These are phyloP conservation scores for Delichon dasypus DNA, from an alignment of 2,797 vertebrate genomes.

Conservation along the genomic window DNA sequence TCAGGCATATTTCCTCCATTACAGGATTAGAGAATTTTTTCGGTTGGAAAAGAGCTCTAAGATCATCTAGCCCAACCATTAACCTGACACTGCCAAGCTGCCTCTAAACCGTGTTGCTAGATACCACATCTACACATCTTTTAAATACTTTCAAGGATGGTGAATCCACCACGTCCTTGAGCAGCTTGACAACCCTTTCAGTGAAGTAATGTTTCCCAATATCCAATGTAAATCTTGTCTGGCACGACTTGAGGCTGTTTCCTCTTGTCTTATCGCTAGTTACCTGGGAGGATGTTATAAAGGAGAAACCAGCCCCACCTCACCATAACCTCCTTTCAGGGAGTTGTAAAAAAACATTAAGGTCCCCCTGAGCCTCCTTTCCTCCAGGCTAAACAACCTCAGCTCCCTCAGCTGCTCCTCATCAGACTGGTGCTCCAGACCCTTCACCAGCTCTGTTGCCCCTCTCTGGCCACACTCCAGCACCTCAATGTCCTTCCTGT, in stretches of 20 bases:
- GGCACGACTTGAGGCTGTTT: neutral
- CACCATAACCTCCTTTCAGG: neutral
- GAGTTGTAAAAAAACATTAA: neutral
- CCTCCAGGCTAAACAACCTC: neutral
- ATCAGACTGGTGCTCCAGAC: neutral
- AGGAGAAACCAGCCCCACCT: neutral
- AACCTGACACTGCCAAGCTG: neutral
- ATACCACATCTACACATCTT: neutral
- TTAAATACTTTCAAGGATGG: neutral
- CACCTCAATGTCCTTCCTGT: neutral
- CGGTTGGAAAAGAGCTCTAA: neutral
- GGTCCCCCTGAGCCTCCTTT: neutral
- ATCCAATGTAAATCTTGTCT: neutral
- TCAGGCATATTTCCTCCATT: slow-evolving; percentile 24
- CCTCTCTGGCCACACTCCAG: neutral
- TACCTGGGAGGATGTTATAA: neutral
- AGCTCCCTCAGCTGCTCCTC: neutral
- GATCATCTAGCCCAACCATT: neutral
- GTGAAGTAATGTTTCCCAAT: neutral
- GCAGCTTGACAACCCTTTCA: neutral
- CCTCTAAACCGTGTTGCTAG: neutral
- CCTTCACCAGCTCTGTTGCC: neutral
- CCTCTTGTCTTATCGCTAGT: neutral
- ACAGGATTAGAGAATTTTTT: neutral
- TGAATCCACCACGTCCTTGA: neutral